Conservation (phyloP, 2,888 invertebrate species). For the Polyommatus iphigenia region DNA sequence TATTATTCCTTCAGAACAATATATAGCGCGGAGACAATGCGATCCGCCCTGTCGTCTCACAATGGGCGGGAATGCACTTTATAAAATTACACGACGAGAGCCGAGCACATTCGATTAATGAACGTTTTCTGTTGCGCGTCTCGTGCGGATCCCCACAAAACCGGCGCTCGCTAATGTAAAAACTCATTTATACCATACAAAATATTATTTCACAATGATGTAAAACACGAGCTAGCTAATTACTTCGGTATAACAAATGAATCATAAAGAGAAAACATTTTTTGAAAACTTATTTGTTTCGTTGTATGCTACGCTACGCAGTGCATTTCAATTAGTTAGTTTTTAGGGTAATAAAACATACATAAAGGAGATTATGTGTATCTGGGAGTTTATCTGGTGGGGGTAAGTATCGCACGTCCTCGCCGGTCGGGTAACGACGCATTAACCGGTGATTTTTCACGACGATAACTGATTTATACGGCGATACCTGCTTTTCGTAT, state of each 20-base stretch:
- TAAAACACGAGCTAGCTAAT: not conserved
- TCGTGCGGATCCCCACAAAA: not conserved
- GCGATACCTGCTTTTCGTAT: not conserved
- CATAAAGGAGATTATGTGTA: not conserved
- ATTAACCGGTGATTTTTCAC: not conserved
- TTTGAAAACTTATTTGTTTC: not conserved
- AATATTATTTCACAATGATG: not conserved
- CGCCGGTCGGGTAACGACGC: not conserved
- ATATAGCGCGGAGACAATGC: conserved; percentile 21
- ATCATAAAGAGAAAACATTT: not conserved
- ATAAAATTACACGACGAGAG: conserved; percentile 26
- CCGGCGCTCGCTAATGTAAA: not conserved
- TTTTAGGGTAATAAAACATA: not conserved
- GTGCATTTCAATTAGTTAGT: not conserved
- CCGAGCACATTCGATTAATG: conserved; percentile 25
- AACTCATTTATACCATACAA: not conserved
- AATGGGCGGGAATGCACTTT: conserved; percentile 25
- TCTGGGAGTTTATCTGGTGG: not conserved
- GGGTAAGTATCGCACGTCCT: not conserved
- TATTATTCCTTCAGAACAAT: conserved; percentile 28
- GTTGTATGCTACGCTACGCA: not conserved
- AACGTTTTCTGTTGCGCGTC: conserved; percentile 20
- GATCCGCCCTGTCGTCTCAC: not conserved
- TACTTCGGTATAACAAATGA: conserved; percentile 1
- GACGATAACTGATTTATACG: conserved; percentile 7